Evolutionary conservation across 2,797 vertebrate genomes (phyloP).

Genomic region (Macroramphosus scolopax): DNA sequence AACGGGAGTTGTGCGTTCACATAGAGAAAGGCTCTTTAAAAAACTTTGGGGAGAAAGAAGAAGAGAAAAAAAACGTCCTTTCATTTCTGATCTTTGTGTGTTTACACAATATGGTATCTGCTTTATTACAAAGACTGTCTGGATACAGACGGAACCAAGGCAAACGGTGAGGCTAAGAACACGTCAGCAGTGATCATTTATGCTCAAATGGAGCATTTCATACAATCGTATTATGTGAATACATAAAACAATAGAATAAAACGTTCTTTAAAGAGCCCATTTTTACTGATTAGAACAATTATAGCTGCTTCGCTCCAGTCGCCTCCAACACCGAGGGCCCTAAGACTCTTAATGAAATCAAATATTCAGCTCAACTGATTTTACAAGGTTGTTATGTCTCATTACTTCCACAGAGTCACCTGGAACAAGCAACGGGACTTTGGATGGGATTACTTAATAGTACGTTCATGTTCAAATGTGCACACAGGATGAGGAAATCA

Average conservation of each 20-base stretch:
- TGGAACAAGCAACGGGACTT: not conserved
- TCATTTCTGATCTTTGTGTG: not conserved
- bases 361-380: slow-evolving; percentile 7
- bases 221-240: too few species aligned
- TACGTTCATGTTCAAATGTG: not conserved
- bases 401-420: slow-evolving; percentile 1
- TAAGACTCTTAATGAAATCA: slow-evolving; percentile 3
- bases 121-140: not conserved
- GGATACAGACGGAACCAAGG: not conserved
- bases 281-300: slow-evolving; percentile 5
- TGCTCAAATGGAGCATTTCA: too few species aligned
- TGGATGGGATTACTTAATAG: not conserved
- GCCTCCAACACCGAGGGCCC: not conserved
- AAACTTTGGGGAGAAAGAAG: too few species aligned
- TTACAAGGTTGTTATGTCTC: not conserved
- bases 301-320: not conserved
- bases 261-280: too few species aligned
- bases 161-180: slow-evolving; percentile 4
- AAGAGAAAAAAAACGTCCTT: too few species aligned
- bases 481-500: not conserved
- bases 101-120: not conserved
- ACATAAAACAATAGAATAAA: too few species aligned
- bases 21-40: slow-evolving; percentile 6
- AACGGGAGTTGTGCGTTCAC: slow-evolving; percentile 8
- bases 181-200: slow-evolving; percentile 23